Conservation (phyloP, 2,888 invertebrate species). For the Tachina grossa region DNA sequence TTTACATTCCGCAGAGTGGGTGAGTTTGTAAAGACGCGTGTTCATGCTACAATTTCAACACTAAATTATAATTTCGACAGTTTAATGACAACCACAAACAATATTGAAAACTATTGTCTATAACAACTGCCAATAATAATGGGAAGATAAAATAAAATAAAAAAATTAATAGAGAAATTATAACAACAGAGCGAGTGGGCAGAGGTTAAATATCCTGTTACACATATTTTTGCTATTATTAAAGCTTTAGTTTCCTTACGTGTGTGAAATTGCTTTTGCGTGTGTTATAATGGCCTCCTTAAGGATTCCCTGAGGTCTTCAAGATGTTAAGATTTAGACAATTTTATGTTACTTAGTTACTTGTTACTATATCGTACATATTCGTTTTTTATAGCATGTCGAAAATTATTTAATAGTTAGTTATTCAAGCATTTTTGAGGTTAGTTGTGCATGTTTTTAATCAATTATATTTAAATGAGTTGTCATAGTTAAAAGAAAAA, state of each 20-base stretch:
- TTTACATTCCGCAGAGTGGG: background rate
- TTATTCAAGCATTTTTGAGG: constrained; percentile 47
- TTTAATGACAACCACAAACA: constrained; percentile 77
- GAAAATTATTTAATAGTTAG: constrained; percentile 68
- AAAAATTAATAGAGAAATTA: background rate
- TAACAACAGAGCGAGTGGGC: background rate
- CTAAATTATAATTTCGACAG: constrained; percentile 77
- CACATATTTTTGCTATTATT: constrained; percentile 34
- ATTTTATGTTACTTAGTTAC: background rate
- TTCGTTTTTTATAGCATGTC: constrained; percentile 45
- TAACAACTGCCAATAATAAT: constrained; percentile 40
- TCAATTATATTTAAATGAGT: constrained; percentile 37
- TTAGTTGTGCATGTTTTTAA: constrained; percentile 53
- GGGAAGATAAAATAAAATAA: constrained; percentile 33
- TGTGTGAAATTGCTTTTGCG: constrained; percentile 69
- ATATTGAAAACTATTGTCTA: constrained; percentile 52
- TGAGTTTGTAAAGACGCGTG: constrained; percentile 66
- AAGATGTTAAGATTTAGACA: constrained; percentile 62
- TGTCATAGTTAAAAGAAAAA: background rate
- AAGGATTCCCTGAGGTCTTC: constrained; percentile 63
- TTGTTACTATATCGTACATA: background rate
- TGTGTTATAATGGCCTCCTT: constrained; percentile 53
- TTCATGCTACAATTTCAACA: constrained; percentile 69
- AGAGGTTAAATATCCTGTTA: constrained; percentile 70
- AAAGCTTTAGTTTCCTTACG: constrained; percentile 63